phyloP scores from a whole-genome alignment of 2,113 vertebrate genomes.

The Tautogolabrus adspersus region DNA sequence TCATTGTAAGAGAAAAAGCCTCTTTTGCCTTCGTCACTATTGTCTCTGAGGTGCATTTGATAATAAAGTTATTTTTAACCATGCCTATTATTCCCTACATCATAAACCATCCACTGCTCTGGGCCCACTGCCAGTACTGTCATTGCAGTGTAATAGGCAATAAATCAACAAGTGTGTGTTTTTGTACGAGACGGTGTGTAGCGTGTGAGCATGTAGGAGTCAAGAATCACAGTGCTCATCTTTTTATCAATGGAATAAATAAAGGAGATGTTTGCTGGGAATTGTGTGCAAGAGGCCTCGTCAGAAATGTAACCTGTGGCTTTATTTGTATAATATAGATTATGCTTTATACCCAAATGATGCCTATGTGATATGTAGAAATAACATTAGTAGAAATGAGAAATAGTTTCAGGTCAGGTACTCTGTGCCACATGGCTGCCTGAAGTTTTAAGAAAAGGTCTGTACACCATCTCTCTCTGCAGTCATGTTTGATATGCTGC shows the following conservation, averaged over 20 bases:
- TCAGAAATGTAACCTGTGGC: conserved; percentile 1
- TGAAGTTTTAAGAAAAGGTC: conserved; percentile 42
- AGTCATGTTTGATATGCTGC: conserved; percentile 71
- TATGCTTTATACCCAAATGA: not conserved
- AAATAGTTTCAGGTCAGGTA: conserved; percentile 29
- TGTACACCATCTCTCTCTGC: conserved; percentile 44
- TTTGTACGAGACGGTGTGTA: conserved; percentile 18
- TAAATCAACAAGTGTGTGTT: conserved; percentile 64
- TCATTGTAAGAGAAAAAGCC: conserved; percentile 20
- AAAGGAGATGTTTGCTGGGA: not conserved
- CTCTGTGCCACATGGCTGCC: conserved; percentile 17
- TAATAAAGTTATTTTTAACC: conserved; percentile 76
- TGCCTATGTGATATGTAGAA: conserved; percentile 11
- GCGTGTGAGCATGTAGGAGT: conserved; percentile 15
- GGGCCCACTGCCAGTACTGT: conserved; percentile 62
- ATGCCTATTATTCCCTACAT: conserved; percentile 64
- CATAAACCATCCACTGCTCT: conserved; percentile 71
- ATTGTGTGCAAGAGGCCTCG: not conserved
- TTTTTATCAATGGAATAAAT: conserved; percentile 22
- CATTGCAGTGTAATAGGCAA: conserved; percentile 68
- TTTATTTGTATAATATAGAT: not conserved
- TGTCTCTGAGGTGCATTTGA: conserved; percentile 63
- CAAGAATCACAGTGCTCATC: conserved; percentile 12
- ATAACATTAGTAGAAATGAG: conserved; percentile 8
- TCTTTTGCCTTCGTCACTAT: conserved; percentile 33